Conservation (phyloP, 2,113 vertebrate species). For the Atlantisia rogersi region DNA sequence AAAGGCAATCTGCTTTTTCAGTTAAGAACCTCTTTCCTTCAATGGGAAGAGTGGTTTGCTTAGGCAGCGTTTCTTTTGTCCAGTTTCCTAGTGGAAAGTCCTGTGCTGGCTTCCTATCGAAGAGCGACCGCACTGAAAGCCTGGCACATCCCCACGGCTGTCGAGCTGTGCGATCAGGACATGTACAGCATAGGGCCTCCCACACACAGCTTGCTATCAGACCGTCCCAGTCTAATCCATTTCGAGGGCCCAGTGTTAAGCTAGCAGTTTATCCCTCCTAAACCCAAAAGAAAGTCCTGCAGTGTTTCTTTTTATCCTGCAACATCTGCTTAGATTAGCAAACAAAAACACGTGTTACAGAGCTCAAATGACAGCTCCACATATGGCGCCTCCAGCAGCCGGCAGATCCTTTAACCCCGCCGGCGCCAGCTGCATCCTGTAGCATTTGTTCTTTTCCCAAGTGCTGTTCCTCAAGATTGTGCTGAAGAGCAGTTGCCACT, state of each 20-base stretch:
- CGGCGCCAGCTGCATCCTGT: background rate
- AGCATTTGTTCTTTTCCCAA: background rate
- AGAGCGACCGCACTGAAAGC: background rate
- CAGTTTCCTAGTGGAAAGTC: background rate
- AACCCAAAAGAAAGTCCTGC: conserved; percentile 9
- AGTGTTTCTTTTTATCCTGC: conserved; percentile 11
- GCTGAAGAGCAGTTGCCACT: background rate
- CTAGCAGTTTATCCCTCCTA: background rate
- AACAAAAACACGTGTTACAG: conserved; percentile 5
- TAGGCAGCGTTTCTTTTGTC: background rate
- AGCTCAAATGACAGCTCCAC: conserved; percentile 31
- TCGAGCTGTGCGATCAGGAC: background rate
- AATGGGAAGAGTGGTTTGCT: background rate
- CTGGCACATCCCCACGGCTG: background rate
- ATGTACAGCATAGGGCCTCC: fast-evolving
- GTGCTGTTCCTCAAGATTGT: background rate
- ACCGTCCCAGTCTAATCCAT: background rate
- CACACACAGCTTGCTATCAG: fast-evolving
- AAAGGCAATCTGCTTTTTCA: background rate
- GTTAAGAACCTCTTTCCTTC: background rate
- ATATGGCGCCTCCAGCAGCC: fast-evolving
- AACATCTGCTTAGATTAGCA: conserved; percentile 52
- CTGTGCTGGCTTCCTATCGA: background rate
- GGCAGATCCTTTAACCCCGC: background rate
- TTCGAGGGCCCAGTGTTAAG: background rate